Evolutionary conservation across 1,140 invertebrate genomes (phyloP), one percentile per base, ranked within the genome.

Genomic region (Tetranychus cinnabarinus): DNA sequence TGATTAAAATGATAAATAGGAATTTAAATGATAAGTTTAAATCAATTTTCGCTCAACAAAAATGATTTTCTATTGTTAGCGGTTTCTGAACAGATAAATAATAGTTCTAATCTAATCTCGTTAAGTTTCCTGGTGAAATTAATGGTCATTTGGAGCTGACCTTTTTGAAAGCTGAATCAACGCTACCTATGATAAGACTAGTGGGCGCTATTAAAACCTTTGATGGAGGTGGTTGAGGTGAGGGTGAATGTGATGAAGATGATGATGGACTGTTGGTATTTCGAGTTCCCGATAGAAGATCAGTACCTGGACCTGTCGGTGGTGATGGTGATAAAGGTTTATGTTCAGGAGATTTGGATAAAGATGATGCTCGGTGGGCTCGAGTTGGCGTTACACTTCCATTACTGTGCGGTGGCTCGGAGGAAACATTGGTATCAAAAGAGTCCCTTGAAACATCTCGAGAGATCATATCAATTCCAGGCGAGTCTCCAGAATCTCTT

Each of bases 401-500:
- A n/a, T 31, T 23, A n/a, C 7, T n/a, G 33, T 34, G 55, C 12
- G 15, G 35, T n/a, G 55, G 34, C 12, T 34, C 33, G 34, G 55
- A 36, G 7, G 55, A 36, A 12, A 56, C 15, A 39, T 35, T 56
- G 33, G 33, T 56, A 12, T 7, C 55, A 39, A 36, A 56, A 12
- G 55, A 56, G 23, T 56, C 55, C 12, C 35, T 15, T 7, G 55
- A 56, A 31, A 13, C 58, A 37, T 59, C 58, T 46, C 58, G 6
- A 31, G 58, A 59, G 37, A 56, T 37, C 55, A 47, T 47, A 36
- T 59, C 58, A 8, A 47, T 37, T 46, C 34, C 55, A 15, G 60
- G 60, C 5, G 60, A 61, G 23, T 61, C 59, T 4, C 50, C 52
- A 1, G 60, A 61, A 47, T 61, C 60, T 31, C 60, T 31, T 13